Conservation (phyloP, 2,113 vertebrate species). For the Callorhinus ursinus region DNA sequence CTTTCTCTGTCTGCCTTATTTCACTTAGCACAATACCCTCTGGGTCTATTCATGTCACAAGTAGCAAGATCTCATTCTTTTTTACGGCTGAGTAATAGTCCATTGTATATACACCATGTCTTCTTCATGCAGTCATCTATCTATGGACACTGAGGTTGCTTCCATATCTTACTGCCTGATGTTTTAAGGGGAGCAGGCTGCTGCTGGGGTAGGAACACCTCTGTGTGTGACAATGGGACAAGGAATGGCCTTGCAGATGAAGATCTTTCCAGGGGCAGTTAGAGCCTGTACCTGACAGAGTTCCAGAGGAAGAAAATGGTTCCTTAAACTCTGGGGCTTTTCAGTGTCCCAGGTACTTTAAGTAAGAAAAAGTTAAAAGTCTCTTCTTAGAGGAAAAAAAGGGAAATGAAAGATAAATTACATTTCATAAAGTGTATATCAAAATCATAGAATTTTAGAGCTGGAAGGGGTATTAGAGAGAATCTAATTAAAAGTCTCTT, state of each 20-base stretch:
- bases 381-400: conserved; percentile 2
- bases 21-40: background rate
- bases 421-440: background rate
- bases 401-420: conserved; percentile 54
- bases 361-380: background rate
- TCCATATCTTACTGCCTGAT: background rate
- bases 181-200: background rate
- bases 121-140: background rate
- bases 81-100: background rate
- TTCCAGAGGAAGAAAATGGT: background rate
- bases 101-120: background rate
- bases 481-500: conserved; percentile 27
- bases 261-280: background rate
- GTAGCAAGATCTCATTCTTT: background rate
- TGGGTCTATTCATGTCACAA: background rate
- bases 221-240: too few species aligned
- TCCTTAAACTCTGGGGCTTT: background rate
- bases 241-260: background rate
- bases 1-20: background rate
- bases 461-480: background rate
- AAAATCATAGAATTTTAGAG: background rate
- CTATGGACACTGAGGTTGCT: background rate
- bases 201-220: too few species aligned
- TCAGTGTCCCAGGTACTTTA: background rate
- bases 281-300: background rate